Evolutionary conservation across 2,888 invertebrate species (phyloP).

Genomic region (Melitaea athalia): DNA sequence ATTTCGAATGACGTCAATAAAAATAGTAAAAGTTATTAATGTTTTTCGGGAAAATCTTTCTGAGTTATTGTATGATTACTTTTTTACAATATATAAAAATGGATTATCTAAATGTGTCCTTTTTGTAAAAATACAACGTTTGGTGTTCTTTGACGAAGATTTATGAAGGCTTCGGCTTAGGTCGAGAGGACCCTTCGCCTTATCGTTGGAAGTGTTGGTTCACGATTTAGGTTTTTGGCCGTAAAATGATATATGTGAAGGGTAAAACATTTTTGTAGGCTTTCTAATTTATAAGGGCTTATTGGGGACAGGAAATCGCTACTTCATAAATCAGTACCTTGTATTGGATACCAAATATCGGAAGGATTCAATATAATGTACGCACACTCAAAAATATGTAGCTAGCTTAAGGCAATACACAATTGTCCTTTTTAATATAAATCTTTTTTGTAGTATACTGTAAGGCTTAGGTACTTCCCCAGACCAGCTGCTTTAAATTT

Average conservation of each 20-base stretch:
- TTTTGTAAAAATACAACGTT: constrained; percentile 31
- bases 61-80: constrained; percentile 27
- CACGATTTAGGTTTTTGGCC: constrained; percentile 25
- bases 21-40: not conserved
- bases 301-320: constrained; percentile 9
- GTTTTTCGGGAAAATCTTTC: not conserved
- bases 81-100: constrained; percentile 37
- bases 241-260: constrained; percentile 24
- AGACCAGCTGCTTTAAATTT: too few species aligned
- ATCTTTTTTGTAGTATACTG: too few species aligned
- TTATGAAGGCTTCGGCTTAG: constrained; percentile 39
- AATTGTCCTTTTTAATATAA: too few species aligned
- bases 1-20: not conserved
- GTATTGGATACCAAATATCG: not conserved
- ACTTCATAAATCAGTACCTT: constrained; percentile 4
- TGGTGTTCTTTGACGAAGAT: constrained; percentile 40
- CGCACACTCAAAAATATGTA: not conserved
- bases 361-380: not conserved
- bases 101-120: constrained; percentile 34
- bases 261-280: constrained; percentile 11
- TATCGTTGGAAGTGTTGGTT: constrained; percentile 33
- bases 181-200: constrained; percentile 34
- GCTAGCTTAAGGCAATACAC: too few species aligned
- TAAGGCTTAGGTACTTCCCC: too few species aligned
- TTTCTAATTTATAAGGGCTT: constrained; percentile 13